Conservation (phyloP, 2,888 invertebrate species). For the Macrophya alboannulata region DNA sequence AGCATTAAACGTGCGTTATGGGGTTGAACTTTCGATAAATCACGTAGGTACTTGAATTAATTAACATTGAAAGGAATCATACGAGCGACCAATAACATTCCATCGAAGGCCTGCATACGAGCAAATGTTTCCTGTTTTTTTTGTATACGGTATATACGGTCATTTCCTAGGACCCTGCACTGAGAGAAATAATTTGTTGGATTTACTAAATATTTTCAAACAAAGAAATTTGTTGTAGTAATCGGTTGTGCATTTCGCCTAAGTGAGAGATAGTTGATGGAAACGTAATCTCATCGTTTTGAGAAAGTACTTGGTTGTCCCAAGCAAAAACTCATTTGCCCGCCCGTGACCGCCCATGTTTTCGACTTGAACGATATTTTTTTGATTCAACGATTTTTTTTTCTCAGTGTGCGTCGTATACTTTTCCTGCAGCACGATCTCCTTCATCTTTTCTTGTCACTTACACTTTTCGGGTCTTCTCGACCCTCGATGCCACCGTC, state of each 20-base stretch:
- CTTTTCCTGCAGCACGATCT: not conserved
- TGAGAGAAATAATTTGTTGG: no score
- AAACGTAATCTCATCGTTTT: no score
- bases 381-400: no score
- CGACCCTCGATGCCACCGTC: conserved; percentile 75
- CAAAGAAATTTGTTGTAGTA: no score
- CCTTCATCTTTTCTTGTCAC: conserved; percentile 15
- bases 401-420: no score
- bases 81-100: not conserved
- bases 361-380: no score
- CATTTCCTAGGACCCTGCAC: not conserved
- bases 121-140: not conserved
- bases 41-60: not conserved
- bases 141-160: not conserved
- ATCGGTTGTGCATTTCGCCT: no score
- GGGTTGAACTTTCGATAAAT: not conserved
- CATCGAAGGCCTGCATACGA: not conserved
- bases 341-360: no score
- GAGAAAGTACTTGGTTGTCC: no score
- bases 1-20: not conserved
- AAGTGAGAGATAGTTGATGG: no score
- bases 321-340: no score
- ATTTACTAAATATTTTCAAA: no score
- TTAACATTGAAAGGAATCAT: not conserved
- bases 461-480: conserved; percentile 76